A percentile compares a stretch with the other conserved stretches of the same genome.
Conservation (phyloP, 2,888 invertebrate species). For the Drosophila subsilvestris region DNA sequence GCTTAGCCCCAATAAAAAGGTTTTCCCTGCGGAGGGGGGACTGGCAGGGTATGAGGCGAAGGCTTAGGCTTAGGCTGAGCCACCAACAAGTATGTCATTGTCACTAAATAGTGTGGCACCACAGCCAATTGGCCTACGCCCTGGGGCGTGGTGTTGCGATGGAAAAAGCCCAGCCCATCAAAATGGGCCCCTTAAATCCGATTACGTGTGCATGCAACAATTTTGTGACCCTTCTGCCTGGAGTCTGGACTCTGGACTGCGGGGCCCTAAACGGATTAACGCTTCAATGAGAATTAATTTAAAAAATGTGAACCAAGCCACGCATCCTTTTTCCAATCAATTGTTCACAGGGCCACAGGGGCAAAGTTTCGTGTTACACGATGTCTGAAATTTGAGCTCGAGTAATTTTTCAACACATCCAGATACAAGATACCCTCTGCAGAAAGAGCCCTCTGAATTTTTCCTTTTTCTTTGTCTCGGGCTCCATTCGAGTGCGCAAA, state of each 20-base stretch:
- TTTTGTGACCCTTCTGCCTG: constrained; percentile 51
- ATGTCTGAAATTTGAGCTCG: constrained; percentile 69
- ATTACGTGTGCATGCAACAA: constrained; percentile 69
- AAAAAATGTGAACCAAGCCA: constrained; percentile 27
- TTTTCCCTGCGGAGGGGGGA: background rate
- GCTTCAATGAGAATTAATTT: constrained; percentile 77
- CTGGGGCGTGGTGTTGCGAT: constrained; percentile 5
- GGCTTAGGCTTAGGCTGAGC: constrained; percentile 2
- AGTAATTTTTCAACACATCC: constrained; percentile 67
- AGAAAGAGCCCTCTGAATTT: constrained; percentile 20
- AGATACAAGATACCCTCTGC: constrained; percentile 31
- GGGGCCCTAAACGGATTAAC: constrained; percentile 74
- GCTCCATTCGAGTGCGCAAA: constrained; percentile 55
- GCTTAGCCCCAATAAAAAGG: constrained; percentile 28
- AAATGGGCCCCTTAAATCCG: constrained; percentile 57
- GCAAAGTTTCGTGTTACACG: constrained; percentile 65
- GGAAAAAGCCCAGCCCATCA: constrained; percentile 16
- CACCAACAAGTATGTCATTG: constrained; percentile 68
- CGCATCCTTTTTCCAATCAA: constrained; percentile 75
- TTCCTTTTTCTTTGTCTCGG: background rate
- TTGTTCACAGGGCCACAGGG: constrained; percentile 58
- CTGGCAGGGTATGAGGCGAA: background rate
- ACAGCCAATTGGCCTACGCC: constrained; percentile 63
- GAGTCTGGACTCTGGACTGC: constrained; percentile 29
- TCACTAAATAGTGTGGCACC: constrained; percentile 63